A percentile compares a stretch with the other conserved stretches of the same genome.
These are phyloP conservation scores for Fregata magnificens DNA, from an alignment of 2,113 vertebrate species.

Conservation along the genomic window DNA sequence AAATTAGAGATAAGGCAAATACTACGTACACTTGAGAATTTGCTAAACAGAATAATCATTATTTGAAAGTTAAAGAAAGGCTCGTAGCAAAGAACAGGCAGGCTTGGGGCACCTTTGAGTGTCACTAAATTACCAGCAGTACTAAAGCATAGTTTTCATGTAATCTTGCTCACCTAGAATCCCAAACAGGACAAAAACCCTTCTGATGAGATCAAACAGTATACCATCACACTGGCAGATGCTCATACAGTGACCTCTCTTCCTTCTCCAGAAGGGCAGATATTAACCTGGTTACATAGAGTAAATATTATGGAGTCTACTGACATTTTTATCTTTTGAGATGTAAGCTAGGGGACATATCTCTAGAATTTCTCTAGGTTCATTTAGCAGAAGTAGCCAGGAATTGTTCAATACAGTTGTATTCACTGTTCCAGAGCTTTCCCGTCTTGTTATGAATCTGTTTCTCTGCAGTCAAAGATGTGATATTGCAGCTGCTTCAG, in stretches of 20 bases:
- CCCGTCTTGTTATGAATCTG: neutral
- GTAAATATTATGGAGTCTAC: neutral
- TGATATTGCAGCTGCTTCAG: neutral
- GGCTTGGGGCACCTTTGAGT: neutral
- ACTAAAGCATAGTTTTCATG: neutral
- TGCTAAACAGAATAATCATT: neutral
- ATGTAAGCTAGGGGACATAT: neutral
- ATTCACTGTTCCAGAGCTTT: neutral
- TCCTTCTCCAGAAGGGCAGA: neutral
- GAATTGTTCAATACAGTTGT: neutral
- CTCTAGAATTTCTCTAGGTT: neutral
- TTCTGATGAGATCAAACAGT: neutral
- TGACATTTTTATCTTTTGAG: neutral
- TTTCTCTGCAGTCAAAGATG: neutral
- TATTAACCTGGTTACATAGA: neutral
- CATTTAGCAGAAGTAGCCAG: neutral
- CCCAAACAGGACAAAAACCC: too few relatives aligned
- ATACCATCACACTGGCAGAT: neutral
- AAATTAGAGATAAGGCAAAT: neutral
- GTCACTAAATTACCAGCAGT: neutral
- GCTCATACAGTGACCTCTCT: too few relatives aligned
- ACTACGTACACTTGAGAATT: neutral
- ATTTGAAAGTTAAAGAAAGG: neutral
- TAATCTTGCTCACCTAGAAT: neutral
- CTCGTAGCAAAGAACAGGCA: neutral